Conservation (phyloP, 2,113 vertebrate genomes). For the Heloderma charlesbogerti region DNA sequence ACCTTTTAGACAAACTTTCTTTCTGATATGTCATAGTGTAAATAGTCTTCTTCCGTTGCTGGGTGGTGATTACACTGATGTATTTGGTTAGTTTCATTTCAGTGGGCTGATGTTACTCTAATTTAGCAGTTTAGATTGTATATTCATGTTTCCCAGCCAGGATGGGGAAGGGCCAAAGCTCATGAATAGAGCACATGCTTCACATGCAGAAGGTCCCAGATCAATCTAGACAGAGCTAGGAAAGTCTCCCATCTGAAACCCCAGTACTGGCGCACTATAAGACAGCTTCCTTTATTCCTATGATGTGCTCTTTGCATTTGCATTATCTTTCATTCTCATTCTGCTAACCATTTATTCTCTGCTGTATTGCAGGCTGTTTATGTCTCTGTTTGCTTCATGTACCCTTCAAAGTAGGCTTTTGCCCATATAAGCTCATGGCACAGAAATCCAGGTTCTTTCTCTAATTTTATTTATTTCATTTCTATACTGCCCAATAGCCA, state of each 20-base stretch:
- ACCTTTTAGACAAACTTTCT: not conserved
- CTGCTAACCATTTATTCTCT: not conserved
- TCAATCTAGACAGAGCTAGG: not conserved
- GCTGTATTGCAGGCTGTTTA: not conserved
- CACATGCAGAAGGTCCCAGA: too few species aligned
- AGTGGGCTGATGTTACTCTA: not conserved
- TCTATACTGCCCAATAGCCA: too few species aligned
- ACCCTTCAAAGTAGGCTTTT: not conserved
- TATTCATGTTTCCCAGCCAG: not conserved
- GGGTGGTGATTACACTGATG: not conserved
- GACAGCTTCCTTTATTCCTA: not conserved
- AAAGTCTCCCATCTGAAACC: not conserved
- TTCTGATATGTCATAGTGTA: too few species aligned
- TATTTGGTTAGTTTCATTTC: not conserved
- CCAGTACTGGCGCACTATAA: not conserved
- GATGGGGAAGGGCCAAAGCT: not conserved
- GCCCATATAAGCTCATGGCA: not conserved
- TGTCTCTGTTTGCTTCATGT: not conserved
- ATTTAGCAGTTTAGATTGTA: not conserved
- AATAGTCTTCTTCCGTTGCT: not conserved
- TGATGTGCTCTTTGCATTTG: not conserved
- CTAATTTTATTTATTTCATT: too few species aligned
- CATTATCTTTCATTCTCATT: too few species aligned
- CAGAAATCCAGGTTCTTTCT: not conserved
- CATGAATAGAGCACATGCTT: not conserved